phyloP scores from a whole-genome alignment of 2,113 vertebrate genomes.

The Paracanthobrama guichenoti region DNA sequence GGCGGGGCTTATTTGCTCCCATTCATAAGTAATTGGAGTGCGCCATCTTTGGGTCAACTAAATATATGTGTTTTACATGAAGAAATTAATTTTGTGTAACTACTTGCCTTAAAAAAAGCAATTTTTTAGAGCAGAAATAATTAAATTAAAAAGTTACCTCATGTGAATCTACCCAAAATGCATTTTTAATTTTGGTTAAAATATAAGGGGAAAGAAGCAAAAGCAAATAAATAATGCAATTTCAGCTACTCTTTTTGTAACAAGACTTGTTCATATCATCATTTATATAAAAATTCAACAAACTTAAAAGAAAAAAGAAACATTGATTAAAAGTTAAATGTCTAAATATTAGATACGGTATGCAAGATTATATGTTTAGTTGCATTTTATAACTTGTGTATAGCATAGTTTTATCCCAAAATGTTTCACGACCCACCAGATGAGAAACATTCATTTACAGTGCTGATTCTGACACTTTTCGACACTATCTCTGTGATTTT shows the following conservation, averaged over 20 bases:
- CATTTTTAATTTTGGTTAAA: background rate
- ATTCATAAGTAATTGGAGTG: no score
- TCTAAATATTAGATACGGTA: background rate
- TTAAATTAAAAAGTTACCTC: background rate
- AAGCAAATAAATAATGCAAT: background rate
- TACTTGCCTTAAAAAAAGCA: no score
- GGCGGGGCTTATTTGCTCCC: no score
- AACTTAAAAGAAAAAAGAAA: background rate
- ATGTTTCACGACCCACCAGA: background rate
- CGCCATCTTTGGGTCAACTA: no score
- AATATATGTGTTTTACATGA: no score
- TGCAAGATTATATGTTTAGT: background rate
- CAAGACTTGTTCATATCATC: no score
- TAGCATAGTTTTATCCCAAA: background rate
- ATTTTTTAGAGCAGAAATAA: background rate
- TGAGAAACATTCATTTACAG: background rate
- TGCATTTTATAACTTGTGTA: background rate
- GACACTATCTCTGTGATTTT: background rate
- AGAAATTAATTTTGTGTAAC: no score
- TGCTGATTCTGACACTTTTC: background rate
- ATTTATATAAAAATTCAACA: no score
- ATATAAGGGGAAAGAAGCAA: background rate
- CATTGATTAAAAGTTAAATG: background rate
- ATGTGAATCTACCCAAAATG: background rate
- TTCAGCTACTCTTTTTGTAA: no score